A percentile compares a stretch with the other conserved stretches of the same genome.
phyloP scores from a whole-genome alignment of 2,888 invertebrate genomes.

The Conchocele bisecta region DNA sequence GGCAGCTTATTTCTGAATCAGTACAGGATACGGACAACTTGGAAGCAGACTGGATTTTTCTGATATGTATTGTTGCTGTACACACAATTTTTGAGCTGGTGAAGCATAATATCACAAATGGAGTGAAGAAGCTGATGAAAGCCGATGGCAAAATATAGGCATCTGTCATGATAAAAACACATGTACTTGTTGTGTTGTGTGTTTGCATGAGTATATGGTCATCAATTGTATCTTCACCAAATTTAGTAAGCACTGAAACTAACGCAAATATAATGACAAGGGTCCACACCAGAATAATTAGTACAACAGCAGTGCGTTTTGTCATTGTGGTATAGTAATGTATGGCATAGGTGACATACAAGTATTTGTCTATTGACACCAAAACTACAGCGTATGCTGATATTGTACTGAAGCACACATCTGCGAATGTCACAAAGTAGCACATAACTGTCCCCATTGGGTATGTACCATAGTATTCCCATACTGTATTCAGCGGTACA shows the following conservation, averaged over 20 bases:
- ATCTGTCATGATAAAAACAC: conserved; percentile 65
- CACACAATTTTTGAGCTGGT: conserved; percentile 61
- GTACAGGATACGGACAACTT: too few relatives aligned
- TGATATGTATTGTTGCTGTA: conserved; percentile 60
- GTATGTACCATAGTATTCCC: conserved; percentile 65
- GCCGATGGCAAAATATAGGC: conserved; percentile 53
- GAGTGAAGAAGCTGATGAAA: conserved; percentile 58
- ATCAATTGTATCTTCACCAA: conserved; percentile 47
- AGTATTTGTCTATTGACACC: conserved; percentile 65
- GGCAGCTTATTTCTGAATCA: too few relatives aligned
- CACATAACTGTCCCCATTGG: conserved; percentile 54
- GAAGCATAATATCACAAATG: conserved; percentile 63
- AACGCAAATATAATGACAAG: conserved; percentile 55
- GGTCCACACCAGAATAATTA: conserved; percentile 58
- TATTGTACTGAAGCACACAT: conserved; percentile 61
- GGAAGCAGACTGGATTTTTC: conserved; percentile 54
- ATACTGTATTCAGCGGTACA: conserved; percentile 63
- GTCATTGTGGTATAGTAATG: conserved; percentile 59
- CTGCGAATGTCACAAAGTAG: conserved; percentile 59
- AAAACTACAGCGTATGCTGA: conserved; percentile 65
- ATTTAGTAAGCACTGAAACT: conserved; percentile 51
- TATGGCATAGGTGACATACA: conserved; percentile 64
- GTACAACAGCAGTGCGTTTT: conserved; percentile 25
- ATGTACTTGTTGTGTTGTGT: conserved; percentile 37
- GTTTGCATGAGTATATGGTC: conserved; percentile 38